These are phyloP conservation scores for Thunnus maccoyii DNA, from an alignment of 2,113 vertebrate species.

Conservation along the genomic window DNA sequence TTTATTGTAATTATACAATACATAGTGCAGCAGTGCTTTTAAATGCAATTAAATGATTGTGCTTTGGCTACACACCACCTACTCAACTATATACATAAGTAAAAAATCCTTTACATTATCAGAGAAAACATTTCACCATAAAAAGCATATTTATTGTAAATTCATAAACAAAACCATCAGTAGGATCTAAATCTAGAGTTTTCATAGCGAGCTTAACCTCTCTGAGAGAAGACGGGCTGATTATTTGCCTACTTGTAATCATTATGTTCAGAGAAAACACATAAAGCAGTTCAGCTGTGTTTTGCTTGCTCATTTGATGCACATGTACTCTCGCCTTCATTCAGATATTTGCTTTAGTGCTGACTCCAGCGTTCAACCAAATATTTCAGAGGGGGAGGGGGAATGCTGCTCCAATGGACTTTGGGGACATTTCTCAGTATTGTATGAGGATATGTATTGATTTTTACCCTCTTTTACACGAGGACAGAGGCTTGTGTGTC, in stretches of 20 bases:
- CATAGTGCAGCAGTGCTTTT: constrained; percentile 58
- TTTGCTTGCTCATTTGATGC: constrained; percentile 32
- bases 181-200: constrained; percentile 32
- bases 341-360: constrained; percentile 53
- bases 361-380: constrained; percentile 32
- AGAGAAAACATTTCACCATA: constrained; percentile 55
- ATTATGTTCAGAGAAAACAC: constrained; percentile 35
- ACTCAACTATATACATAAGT: constrained; percentile 38
- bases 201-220: constrained; percentile 13
- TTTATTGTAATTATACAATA: constrained; percentile 66
- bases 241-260: not conserved
- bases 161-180: constrained; percentile 30
- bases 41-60: constrained; percentile 72
- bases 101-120: constrained; percentile 56
- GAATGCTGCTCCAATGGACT: constrained; percentile 69
- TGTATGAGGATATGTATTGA: constrained; percentile 64
- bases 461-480: constrained; percentile 45
- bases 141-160: constrained; percentile 52
- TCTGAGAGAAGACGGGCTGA: not conserved
- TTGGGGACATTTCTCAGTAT: constrained; percentile 74
- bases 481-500: constrained; percentile 47
- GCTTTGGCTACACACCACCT: constrained; percentile 56
- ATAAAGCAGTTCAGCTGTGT: constrained; percentile 12
- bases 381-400: not conserved
- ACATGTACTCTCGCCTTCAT: constrained; percentile 39